phyloP scores from a whole-genome alignment of 2,888 invertebrate genomes.

The Drosophila fungiperda region DNA sequence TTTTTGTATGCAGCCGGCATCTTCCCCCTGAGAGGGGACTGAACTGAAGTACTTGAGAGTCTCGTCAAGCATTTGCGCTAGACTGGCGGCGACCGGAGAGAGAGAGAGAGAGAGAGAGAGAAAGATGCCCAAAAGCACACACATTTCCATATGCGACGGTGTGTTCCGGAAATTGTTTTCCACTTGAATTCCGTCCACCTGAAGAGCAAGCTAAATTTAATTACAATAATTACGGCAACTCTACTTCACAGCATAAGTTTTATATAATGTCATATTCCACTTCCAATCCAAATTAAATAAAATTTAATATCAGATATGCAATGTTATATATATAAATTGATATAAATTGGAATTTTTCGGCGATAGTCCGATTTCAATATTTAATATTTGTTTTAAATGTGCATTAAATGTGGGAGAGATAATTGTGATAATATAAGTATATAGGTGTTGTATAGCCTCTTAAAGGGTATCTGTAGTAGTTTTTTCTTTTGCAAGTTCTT shows the following conservation, averaged over 20 bases:
- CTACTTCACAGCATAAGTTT: background rate
- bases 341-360: background rate
- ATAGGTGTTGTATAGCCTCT: background rate
- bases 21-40: constrained; percentile 22
- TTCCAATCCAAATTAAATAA: too few species aligned
- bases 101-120: constrained; percentile 3
- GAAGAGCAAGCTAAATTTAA: background rate
- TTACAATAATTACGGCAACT: background rate
- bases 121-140: constrained; percentile 25
- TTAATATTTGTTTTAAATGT: background rate
- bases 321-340: background rate
- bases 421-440: background rate
- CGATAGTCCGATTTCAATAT: background rate
- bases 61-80: constrained; percentile 57
- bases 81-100: constrained; percentile 23
- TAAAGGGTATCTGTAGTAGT: background rate
- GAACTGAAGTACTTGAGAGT: constrained; percentile 57
- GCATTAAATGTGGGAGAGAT: background rate
- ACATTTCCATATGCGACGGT: background rate
- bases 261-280: background rate
- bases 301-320: background rate
- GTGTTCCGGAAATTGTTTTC: constrained; percentile 35
- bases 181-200: background rate
- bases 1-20: constrained; percentile 17
- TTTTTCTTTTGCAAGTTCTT: background rate